Evolutionary conservation across 2,888 invertebrate genomes (phyloP).

Genomic region (Tridacna gigas): DNA sequence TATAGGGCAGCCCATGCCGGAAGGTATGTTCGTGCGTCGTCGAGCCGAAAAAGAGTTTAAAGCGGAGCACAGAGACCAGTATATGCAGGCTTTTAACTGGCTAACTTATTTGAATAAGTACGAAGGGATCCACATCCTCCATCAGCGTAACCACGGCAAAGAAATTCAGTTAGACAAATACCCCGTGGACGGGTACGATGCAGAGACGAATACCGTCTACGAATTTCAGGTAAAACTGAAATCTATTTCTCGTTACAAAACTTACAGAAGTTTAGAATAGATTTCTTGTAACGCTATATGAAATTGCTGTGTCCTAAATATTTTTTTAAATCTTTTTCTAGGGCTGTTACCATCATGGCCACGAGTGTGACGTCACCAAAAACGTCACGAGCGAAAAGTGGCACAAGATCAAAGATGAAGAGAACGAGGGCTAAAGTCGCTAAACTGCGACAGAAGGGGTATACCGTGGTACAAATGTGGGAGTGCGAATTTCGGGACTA

Average conservation of each 20-base stretch:
- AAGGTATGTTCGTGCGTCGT: constrained; percentile 45
- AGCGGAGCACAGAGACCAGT: constrained; percentile 44
- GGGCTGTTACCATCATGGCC: constrained; percentile 50
- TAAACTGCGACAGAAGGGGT: constrained; percentile 27
- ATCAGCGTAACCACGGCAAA: constrained; percentile 40
- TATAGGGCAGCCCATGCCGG: constrained; percentile 50
- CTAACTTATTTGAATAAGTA: constrained; percentile 38
- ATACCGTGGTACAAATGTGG: constrained; percentile 46
- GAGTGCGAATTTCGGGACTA: constrained; percentile 38
- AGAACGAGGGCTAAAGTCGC: constrained; percentile 18
- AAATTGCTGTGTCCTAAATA: neutral
- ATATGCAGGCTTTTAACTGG: constrained; percentile 43
- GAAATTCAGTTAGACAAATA: constrained; percentile 36
- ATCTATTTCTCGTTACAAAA: too few species aligned
- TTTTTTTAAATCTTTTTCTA: constrained; percentile 23
- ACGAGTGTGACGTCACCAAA: constrained; percentile 37
- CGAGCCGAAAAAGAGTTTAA: constrained; percentile 41
- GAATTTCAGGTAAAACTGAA: constrained; percentile 39
- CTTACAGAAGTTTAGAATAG: constrained; percentile 21
- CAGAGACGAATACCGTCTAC: constrained; percentile 26
- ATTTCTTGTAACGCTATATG: neutral
- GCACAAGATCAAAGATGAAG: constrained; percentile 22
- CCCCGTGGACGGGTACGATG: constrained; percentile 37
- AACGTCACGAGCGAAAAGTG: constrained; percentile 37
- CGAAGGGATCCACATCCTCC: constrained; percentile 36